Conservation (phyloP, 2,113 vertebrate species). For the Girardinichthys multiradiatus region DNA sequence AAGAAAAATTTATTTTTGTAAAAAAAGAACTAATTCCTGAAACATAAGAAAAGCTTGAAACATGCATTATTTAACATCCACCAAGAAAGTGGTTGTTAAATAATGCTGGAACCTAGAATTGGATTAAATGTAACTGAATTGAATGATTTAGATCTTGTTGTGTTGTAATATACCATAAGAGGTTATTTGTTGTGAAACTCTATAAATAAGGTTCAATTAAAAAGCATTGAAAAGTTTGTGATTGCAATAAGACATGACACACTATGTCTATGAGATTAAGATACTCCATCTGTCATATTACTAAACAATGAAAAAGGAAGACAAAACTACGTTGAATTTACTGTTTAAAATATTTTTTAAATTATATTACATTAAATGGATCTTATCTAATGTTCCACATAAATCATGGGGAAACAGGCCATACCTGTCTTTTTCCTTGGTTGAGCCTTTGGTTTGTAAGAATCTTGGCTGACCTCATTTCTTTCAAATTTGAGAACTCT, state of each 20-base stretch:
- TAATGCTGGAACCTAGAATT: no score
- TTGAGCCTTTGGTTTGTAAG: neutral
- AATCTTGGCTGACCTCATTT: neutral
- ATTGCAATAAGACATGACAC: neutral
- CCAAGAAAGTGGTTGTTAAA: no score
- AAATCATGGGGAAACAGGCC: neutral
- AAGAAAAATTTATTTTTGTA: no score
- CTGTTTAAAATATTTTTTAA: no score
- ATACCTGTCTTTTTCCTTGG: neutral
- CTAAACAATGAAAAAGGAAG: neutral
- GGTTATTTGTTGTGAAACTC: neutral
- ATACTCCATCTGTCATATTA: neutral
- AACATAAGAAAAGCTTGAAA: no score
- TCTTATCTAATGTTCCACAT: neutral
- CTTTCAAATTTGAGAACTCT: neutral
- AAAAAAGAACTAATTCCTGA: no score
- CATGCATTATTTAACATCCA: no score
- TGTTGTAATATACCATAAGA: neutral
- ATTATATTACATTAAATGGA: neutral
- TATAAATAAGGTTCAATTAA: neutral
- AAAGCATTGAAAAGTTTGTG: neutral
- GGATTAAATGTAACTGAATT: no score
- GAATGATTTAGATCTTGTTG: neutral
- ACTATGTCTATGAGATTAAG: neutral
- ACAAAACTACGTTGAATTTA: no score